These are phyloP conservation scores for Samia ricini DNA, from an alignment of 1,140 invertebrate species.

Conservation along the genomic window DNA sequence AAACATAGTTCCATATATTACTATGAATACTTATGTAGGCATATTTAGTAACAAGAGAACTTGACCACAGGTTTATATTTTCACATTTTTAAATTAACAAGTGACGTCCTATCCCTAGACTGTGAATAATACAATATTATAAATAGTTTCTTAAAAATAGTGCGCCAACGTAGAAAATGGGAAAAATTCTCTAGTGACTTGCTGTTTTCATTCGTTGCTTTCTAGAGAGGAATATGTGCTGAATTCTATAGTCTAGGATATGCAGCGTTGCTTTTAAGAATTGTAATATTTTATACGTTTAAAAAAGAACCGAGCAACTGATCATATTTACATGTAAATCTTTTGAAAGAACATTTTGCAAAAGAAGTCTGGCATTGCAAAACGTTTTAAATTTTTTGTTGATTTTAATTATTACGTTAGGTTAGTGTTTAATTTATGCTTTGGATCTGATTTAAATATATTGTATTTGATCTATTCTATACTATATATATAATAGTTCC, in stretches of 20 bases:
- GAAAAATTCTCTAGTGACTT: constrained; percentile 26
- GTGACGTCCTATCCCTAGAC: background rate
- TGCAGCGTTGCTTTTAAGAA: constrained; percentile 23
- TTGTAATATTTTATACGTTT: constrained; percentile 27
- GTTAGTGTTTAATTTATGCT: too few relatives aligned
- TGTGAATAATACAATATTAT: background rate
- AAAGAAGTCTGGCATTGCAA: too few relatives aligned
- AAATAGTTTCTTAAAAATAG: constrained; percentile 23
- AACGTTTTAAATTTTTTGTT: too few relatives aligned
- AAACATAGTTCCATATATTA: too few relatives aligned
- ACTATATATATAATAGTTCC: too few relatives aligned
- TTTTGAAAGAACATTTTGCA: background rate
- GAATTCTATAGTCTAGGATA: constrained; percentile 13
- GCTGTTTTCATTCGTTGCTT: constrained; percentile 26
- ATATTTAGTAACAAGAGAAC: too few relatives aligned
- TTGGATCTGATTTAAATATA: too few relatives aligned
- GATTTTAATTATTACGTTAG: too few relatives aligned
- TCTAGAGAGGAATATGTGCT: constrained; percentile 27
- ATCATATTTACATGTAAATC: constrained; percentile 26
- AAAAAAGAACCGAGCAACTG: constrained; percentile 21
- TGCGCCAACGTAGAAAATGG: constrained; percentile 16
- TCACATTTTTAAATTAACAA: background rate
- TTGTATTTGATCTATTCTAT: too few relatives aligned
- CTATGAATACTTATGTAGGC: too few relatives aligned
- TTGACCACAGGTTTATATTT: background rate